These are phyloP conservation scores for Brachionus plicatilis DNA, from an alignment of 1,140 invertebrate species.

Conservation along the genomic window DNA sequence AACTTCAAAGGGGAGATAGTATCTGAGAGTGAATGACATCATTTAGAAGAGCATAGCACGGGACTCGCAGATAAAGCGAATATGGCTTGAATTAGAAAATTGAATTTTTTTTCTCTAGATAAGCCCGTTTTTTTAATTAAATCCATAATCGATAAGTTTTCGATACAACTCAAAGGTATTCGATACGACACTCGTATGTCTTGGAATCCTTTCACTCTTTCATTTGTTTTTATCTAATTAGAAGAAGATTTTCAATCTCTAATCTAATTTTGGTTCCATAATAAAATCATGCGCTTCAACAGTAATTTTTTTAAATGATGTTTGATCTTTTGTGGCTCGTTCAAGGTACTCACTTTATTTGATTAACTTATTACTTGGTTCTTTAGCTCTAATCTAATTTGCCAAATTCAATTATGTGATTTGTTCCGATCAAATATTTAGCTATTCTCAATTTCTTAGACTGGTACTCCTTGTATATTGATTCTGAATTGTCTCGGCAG, in stretches of 20 bases:
- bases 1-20: background rate
- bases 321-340: background rate
- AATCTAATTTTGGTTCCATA: background rate
- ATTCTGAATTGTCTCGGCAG: background rate
- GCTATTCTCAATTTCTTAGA: background rate
- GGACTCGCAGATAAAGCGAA: background rate
- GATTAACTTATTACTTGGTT: background rate
- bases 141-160: background rate
- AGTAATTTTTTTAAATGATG: background rate
- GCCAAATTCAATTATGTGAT: background rate
- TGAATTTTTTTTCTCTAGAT: background rate
- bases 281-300: background rate
- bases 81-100: slow-evolving; percentile 33
- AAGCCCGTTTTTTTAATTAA: slow-evolving; percentile 17
- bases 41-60: background rate
- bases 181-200: background rate
- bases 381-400: background rate
- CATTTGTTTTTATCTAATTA: slow-evolving; percentile 2
- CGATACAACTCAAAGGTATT: background rate
- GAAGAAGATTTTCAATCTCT: background rate
- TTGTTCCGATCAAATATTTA: background rate
- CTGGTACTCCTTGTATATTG: background rate
- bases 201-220: background rate
- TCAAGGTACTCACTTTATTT: background rate
- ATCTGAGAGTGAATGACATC: slow-evolving; percentile 13